These are phyloP conservation scores for Drosophila suboccidentalis DNA, from an alignment of 2,888 invertebrate species.

Conservation along the genomic window DNA sequence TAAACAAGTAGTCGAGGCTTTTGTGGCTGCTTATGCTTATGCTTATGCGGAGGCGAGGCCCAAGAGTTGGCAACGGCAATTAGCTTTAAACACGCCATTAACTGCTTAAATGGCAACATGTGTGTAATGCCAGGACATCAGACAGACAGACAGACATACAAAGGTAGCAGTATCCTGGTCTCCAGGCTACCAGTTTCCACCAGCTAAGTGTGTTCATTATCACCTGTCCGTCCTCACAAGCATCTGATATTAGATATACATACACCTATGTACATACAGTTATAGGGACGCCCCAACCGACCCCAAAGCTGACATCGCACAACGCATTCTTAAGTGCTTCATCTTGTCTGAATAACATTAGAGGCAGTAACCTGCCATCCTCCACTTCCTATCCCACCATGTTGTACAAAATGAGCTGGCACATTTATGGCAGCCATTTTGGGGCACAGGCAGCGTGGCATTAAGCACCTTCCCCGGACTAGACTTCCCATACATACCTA, in stretches of 20 bases:
- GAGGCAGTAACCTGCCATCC: constrained; percentile 45
- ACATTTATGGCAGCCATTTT: constrained; percentile 80
- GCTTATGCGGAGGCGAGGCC: constrained; percentile 10
- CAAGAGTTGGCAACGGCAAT: constrained; percentile 65
- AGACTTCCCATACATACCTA: constrained; percentile 71
- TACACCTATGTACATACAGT: not conserved
- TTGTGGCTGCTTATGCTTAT: constrained; percentile 39
- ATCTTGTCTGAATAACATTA: constrained; percentile 81
- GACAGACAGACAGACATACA: not conserved
- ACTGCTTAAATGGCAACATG: constrained; percentile 79
- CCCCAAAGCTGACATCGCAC: constrained; percentile 60
- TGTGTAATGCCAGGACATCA: constrained; percentile 45
- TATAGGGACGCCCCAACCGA: not conserved
- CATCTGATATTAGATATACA: constrained; percentile 43
- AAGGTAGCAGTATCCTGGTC: constrained; percentile 8
- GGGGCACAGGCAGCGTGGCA: constrained; percentile 51
- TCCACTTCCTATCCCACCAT: constrained; percentile 8
- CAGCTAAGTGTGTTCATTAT: constrained; percentile 74
- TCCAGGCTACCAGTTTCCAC: constrained; percentile 11
- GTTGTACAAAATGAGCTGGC: constrained; percentile 71
- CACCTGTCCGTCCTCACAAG: constrained; percentile 65
- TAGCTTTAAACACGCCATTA: constrained; percentile 80
- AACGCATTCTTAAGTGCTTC: constrained; percentile 80
- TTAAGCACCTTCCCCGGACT: constrained; percentile 52
- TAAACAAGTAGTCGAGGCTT: constrained; percentile 63